Conservation (phyloP, 2,113 vertebrate species). For the Proteles cristata region DNA sequence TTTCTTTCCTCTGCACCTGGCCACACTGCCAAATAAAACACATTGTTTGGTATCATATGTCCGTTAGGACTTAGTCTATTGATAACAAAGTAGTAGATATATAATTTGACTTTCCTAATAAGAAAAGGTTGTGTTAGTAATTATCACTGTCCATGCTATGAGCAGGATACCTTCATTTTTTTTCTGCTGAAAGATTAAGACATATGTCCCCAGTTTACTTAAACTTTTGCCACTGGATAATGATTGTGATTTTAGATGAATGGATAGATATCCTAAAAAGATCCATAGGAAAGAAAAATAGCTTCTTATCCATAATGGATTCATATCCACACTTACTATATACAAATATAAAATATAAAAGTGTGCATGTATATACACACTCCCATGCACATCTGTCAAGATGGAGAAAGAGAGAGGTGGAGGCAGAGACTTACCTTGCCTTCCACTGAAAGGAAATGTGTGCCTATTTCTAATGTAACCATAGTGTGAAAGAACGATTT, state of each 20-base stretch:
- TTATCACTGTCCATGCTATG: background rate
- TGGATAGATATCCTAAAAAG: background rate
- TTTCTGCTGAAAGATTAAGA: background rate
- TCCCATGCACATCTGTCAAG: background rate
- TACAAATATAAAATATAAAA: background rate
- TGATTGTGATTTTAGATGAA: background rate
- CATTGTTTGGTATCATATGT: background rate
- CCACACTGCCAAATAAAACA: background rate
- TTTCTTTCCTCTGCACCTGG: background rate
- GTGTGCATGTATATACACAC: fast-evolving
- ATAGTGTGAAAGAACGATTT: background rate
- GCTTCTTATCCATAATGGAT: background rate
- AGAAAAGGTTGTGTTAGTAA: background rate
- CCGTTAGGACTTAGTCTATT: background rate
- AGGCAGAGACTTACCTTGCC: background rate
- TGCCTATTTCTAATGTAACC: background rate
- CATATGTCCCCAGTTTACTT: background rate
- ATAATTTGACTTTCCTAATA: background rate
- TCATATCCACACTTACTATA: background rate
- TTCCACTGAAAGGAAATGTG: background rate
- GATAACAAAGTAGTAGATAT: background rate
- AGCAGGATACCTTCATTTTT: background rate
- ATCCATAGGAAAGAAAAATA: background rate
- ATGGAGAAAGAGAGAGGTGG: background rate
- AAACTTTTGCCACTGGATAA: background rate